Base-by-base conservation (phyloP, 2,888 invertebrate genomes). In the Spatulosminthurus flaviceps region DNA sequence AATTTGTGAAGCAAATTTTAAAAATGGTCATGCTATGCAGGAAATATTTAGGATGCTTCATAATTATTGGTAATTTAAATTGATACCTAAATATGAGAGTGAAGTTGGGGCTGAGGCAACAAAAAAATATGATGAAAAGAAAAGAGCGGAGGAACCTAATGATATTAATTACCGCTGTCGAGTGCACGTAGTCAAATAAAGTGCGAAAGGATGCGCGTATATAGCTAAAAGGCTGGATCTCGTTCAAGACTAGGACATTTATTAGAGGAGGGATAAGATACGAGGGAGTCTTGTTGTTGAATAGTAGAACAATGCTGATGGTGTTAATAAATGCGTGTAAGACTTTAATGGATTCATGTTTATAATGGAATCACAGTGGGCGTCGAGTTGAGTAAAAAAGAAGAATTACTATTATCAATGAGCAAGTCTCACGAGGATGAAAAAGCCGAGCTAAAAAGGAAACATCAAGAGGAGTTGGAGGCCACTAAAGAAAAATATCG, bases 381-480 rank as follows among this genome's bases (percentile, higher is more conserved):
- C 26, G 69, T 41, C 11, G 76, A 76, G 22, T 43, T 76, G 43
- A 67, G 43, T 22, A 69, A 67, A 28, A 42, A 51, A 21, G 76
- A 76, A 43, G 41, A 76, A 24, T 21, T 67, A 11, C n/a, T 76
- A 28, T 41, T 5, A 19, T 26, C 61, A 4, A n/a, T 26, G 22
- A 34, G 61, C 26, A 61, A 74, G 28, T 43, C 43, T 22, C 66
- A 43, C n/a, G 67, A 76, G 28, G 67, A 67, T 43, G 67, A 41
- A n/a, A 26, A 41, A 28, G 28, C 13, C n/a, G 22, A 76, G 22
- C 76, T 67, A n/a, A 42, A 76, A 29, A 67, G 69, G 29, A 67
- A 76, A 24, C 26, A 67, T 28, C 11, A 67, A 43, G 76, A 76
- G 42, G 76, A 76, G 26, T 42, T 76, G 24, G 76, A 67, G 76